A percentile compares a stretch with the other conserved stretches of the same genome.
These are phyloP conservation scores for Lethocerus indicus DNA, from an alignment of 1,140 invertebrate genomes.

Conservation along the genomic window DNA sequence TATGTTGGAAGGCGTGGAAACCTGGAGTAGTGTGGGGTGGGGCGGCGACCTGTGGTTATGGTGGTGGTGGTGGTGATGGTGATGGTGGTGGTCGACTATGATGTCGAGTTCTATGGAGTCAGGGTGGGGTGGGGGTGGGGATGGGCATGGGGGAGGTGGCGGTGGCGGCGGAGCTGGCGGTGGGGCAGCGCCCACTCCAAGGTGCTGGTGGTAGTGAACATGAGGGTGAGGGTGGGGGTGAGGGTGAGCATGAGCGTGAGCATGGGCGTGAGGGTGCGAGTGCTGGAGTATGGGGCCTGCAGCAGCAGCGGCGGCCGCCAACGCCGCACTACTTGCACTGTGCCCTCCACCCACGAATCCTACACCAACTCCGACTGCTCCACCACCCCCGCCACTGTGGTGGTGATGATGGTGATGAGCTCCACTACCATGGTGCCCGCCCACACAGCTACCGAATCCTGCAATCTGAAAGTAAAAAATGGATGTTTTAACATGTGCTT, in stretches of 20 bases:
- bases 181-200: neutral
- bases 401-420: conserved; percentile 23
- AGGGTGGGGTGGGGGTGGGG: conserved; percentile 6
- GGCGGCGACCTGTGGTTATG: conserved; percentile 26
- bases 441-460: too few relatives aligned
- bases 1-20: conserved; percentile 15
- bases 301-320: conserved; percentile 14
- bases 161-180: neutral
- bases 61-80: conserved; percentile 32
- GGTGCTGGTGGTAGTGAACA: conserved; percentile 30
- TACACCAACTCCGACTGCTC: neutral
- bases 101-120: conserved; percentile 6
- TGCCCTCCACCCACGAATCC: neutral
- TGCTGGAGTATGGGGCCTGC: conserved; percentile 20
- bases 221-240: conserved; percentile 24
- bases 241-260: conserved; percentile 21
- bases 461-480: too few relatives aligned
- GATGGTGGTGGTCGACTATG: conserved; percentile 18
- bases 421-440: conserved; percentile 23
- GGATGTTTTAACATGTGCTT: conserved; percentile 26
- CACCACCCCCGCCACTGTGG: conserved; percentile 18
- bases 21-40: conserved; percentile 6
- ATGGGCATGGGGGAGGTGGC: conserved; percentile 9
- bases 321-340: neutral
- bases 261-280: conserved; percentile 20